Base-by-base conservation (phyloP, 2,113 vertebrate species). In the Muscicapa adusta region DNA sequence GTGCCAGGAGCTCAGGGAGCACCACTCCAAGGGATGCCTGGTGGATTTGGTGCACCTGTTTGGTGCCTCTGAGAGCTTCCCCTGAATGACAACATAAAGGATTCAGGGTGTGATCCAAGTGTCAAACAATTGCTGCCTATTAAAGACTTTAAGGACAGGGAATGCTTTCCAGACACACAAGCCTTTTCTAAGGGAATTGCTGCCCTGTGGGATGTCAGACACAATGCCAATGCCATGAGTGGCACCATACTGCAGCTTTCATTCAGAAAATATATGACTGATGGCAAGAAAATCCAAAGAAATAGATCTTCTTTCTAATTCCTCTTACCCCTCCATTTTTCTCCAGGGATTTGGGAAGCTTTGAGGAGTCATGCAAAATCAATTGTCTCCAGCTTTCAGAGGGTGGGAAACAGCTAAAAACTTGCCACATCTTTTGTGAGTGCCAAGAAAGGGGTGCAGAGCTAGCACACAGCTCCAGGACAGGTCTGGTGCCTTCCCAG, bases 201-300 rank as follows among this genome's bases (percentile, higher is more conserved):
- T 76, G 51, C 76, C 66, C 53, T 2, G 28, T 38, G 28, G 51
- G 61, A 81, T 77, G 48, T 77, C 91, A 94, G 26, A 25, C 72
- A 71, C 18, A 68, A 74, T 47, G 31, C 74, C 14, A 5, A 31
- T 92, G 61, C 76, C 76, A 56, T 85, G 92, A 87, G 63, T 89
- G 91, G 89, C 92, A 91, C 86, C 40, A n/a, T 28, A 58, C 77
- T 85, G 66, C 61, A 85, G 54, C 95, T 97, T 95, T 95, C 72
- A 91, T 92, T 94, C 65, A 95, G 85, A 93, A 93, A 74, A 74
- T 71, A 50, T 43, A 43, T 88, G 75, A 82, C 4, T 58, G 36
- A 78, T 91, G 47, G 54, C 45, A 84, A 87, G 48, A 51, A 86
- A 66, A 50, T 16, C 25, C 34, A 18, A 38, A 81, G 43, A 86